Evolutionary conservation across 2,797 vertebrate genomes (phyloP).

Genomic region (Pipistrellus pygmaeus): DNA sequence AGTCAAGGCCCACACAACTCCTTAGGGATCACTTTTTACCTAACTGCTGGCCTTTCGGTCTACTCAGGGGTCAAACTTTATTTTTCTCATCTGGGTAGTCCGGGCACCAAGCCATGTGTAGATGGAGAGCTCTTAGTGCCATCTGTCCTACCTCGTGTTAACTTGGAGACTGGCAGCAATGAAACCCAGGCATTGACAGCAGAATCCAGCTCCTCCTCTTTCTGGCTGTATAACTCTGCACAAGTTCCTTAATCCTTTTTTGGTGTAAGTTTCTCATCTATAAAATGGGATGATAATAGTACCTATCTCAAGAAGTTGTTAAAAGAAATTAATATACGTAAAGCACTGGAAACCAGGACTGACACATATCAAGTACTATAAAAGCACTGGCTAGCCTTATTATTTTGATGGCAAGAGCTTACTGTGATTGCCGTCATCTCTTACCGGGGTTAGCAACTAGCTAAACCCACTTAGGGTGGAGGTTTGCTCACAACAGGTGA

Average conservation of each 20-base stretch:
- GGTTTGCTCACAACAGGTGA: background rate
- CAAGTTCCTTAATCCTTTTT: background rate
- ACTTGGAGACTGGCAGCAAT: background rate
- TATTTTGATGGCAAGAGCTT: background rate
- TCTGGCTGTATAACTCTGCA: fast-evolving
- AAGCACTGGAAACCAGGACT: background rate
- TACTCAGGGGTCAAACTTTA: background rate
- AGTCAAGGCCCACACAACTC: background rate
- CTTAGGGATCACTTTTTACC: background rate
- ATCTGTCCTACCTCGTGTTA: background rate
- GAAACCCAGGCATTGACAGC: fast-evolving
- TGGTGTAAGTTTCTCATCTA: background rate
- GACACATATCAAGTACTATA: background rate
- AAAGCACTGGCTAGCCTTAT: background rate
- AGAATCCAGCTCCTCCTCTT: background rate
- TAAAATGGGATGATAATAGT: background rate
- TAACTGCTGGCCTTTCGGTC: background rate
- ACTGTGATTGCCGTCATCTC: too few relatives aligned
- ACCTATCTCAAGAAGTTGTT: background rate
- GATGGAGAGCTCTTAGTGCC: background rate
- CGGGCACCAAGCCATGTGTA: background rate
- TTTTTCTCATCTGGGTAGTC: background rate
- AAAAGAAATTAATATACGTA: background rate
- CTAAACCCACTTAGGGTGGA: background rate
- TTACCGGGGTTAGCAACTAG: background rate